Base-by-base conservation (phyloP, 2,888 invertebrate species). In the Hirudinaria manillensis region DNA sequence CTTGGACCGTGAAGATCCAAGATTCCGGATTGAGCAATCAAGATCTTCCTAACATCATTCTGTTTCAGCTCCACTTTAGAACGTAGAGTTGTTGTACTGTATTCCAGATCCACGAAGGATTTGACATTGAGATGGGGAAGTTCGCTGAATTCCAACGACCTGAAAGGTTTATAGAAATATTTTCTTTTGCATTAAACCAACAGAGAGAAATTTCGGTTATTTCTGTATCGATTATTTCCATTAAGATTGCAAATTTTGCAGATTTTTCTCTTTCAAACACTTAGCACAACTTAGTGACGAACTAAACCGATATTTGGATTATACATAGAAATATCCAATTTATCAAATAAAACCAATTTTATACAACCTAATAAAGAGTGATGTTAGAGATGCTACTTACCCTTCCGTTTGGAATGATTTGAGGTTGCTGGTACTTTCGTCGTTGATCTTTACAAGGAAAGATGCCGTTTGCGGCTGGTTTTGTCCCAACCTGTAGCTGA, bases 401-500 rank as follows among this genome's bases (percentile, higher is more conserved):
- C 55, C 55, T 67, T 74, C 75, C 34, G 75, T 61, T 67, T 27
- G 56, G 76, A 75, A 77, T 34, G 71, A 74, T 34, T 34, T 73
- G 55, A 70, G 65, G 24, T 76, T 70, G 13, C 32, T 68, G 34
- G 70, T 74, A 76, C 76, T 77, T 24, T 36, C 66, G 76, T 78
- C 76, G 2, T 65, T 56, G 70, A 77, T 27, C 53, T 76, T 77
- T 56, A 75, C 38, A 36, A 73, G 72, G 55, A 78, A 55, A 55
- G 72, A 66, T n/a, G 78, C 29, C 21, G 68, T 61, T 71, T 79
- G 77, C 51, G 56, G 65, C 36, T 45, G 45, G 13, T 65, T 75
- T 27, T 51, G 56, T 21, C 32, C 56, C 51, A 74, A 72, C 45
- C 70, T 36, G 77, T 79, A 79, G 68, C 67, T 51, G 34, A 77